Evolutionary conservation across 1,140 invertebrate species (phyloP), one percentile per base, ranked within the genome.

Genomic region (Gryllus bimaculatus): DNA sequence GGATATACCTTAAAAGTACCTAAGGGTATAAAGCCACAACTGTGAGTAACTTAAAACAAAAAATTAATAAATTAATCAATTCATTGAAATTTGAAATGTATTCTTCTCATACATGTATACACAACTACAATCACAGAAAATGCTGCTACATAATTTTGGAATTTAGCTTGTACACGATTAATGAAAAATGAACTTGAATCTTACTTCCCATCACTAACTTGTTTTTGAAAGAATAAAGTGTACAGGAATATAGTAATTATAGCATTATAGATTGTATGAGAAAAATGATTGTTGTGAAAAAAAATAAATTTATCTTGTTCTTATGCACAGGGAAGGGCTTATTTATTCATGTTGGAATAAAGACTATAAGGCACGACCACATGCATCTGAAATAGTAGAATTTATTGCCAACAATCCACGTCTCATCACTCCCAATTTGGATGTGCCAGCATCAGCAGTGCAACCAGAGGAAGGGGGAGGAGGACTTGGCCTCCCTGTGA

Each of bases 301-400:
- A 39, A n/a, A 39, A 39, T 39, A 2, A 39, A 39, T 39, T 39
- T 39, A 39, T 39, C 26, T 39, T 39, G 26, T 47, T 8, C 26
- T 75, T 76, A 13, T 47, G 85, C 83, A 13, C 86, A 95, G 93
- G 80, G 90, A 93, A 84, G 89, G 86, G 49, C 85, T 97, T 73
- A 89, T 96, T 78, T 89, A 90, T 81, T 90, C 90, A 4, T 96
- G 95, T 85, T 96, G 95, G 94, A 89, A 89, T 48, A 87, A 87
- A 76, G 91, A 93, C 26, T 86, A 90, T n/a, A 88, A 89, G 48
- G 88, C 91, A 80, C 89, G 95, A 5, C 93, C 94, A 7, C 88
- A 90, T 10, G 93, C 94, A 0, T 88, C 89, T 0, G 92, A 94
- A 84, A 91, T 96, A 48, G 92, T 94, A 0, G 94, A 95, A 79